Evolutionary conservation across 2,797 vertebrate genomes (phyloP).

Genomic region (Rallus crepitans): DNA sequence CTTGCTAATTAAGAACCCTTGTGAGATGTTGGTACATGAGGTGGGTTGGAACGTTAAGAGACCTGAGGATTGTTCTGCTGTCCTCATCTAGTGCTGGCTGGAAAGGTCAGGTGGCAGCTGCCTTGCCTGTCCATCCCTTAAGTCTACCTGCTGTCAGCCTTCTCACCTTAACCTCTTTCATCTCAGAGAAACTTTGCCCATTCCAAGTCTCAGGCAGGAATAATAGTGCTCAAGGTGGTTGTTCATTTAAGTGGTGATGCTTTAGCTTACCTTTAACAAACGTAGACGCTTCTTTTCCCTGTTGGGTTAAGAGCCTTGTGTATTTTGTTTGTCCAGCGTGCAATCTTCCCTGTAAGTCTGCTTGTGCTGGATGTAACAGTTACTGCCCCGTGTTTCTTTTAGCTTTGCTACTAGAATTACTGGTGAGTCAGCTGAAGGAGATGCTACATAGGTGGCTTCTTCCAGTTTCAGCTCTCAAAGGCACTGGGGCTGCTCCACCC

Average conservation of each 20-base stretch:
- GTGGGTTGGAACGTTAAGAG: neutral
- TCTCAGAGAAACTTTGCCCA: neutral
- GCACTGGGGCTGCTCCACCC: too few relatives aligned
- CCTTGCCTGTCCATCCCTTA: neutral
- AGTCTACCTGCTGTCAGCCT: neutral
- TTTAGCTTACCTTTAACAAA: neutral
- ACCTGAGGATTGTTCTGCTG: neutral
- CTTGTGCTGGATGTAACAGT: accelerated
- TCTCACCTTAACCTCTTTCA: neutral
- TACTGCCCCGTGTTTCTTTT: neutral
- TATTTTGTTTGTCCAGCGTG: neutral
- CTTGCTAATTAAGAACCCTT: neutral
- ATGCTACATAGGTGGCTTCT: neutral
- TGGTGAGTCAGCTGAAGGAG: too few relatives aligned
- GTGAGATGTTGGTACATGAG: accelerated
- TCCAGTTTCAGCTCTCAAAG: neutral
- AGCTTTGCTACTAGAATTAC: neutral
- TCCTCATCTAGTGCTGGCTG: neutral
- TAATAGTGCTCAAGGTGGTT: accelerated
- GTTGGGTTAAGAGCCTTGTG: neutral
- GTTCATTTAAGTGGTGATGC: neutral
- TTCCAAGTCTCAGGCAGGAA: too few relatives aligned
- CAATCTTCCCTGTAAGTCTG: neutral
- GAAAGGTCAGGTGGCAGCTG: neutral
- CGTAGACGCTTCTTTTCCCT: neutral